Conservation (phyloP, 2,113 vertebrate genomes). For the Entomyzon cyanotis region DNA sequence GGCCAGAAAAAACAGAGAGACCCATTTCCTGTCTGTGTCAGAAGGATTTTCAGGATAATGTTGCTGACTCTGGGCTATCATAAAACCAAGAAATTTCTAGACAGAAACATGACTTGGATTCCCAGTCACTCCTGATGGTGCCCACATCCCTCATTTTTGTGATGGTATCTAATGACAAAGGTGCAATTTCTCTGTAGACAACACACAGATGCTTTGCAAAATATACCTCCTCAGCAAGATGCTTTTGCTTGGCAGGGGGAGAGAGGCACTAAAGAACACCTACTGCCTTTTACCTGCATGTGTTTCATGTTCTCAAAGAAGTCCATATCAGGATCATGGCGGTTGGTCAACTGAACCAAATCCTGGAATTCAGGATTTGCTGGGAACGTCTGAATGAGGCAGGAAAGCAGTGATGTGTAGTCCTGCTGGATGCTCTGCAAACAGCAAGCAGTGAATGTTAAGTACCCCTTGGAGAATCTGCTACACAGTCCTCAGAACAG, state of each 20-base stretch:
- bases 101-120: background rate
- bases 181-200: background rate
- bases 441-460: background rate
- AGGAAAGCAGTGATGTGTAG: constrained; percentile 90
- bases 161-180: background rate
- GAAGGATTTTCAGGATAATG: background rate
- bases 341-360: constrained; percentile 89
- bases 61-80: background rate
- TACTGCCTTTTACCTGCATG: constrained; percentile 86
- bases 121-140: background rate
- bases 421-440: constrained; percentile 89
- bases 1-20: background rate
- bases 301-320: constrained; percentile 99
- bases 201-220: background rate
- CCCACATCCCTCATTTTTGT: background rate
- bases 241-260: background rate
- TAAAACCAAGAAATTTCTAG: background rate
- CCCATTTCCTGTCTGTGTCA: background rate
- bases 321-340: constrained; percentile 90
- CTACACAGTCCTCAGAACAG: background rate
- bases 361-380: constrained; percentile 86
- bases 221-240: background rate
- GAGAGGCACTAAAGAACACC: background rate
- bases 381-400: constrained; percentile 89
- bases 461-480: background rate